These are phyloP conservation scores for Corythornis vintsioides DNA, from an alignment of 2,113 vertebrate species.

Conservation along the genomic window DNA sequence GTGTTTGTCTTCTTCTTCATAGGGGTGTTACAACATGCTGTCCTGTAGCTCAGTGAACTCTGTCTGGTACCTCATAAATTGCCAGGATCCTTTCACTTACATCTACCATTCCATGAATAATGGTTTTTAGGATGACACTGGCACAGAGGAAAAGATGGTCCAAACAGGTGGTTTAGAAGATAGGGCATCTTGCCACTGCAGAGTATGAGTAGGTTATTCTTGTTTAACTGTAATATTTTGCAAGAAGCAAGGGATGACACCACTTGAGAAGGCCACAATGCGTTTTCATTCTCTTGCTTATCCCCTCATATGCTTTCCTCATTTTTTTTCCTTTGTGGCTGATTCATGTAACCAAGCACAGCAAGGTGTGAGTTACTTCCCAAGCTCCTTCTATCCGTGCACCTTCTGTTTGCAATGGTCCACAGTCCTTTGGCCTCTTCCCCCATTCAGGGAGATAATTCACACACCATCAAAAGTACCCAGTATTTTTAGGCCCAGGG, in stretches of 20 bases:
- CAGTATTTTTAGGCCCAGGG: background rate
- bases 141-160: background rate
- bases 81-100: background rate
- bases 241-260: background rate
- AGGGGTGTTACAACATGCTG: background rate
- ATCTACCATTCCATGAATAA: background rate
- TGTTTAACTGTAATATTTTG: background rate
- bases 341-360: background rate
- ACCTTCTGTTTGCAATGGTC: background rate
- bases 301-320: background rate
- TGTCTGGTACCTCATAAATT: background rate
- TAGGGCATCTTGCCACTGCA: accelerated
- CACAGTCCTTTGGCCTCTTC: background rate
- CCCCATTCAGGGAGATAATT: accelerated
- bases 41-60: background rate
- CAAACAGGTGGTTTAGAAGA: background rate
- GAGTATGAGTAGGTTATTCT: background rate
- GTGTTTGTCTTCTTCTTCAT: accelerated
- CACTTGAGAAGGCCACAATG: background rate
- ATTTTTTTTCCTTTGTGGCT: background rate
- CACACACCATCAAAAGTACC: background rate
- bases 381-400: background rate
- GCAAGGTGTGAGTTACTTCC: background rate
- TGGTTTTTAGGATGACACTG: background rate
- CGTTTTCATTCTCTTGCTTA: background rate